A percentile compares a stretch with the other conserved stretches of the same genome.
Conservation (phyloP, 2,113 vertebrate genomes). For the Bufo bufo region DNA sequence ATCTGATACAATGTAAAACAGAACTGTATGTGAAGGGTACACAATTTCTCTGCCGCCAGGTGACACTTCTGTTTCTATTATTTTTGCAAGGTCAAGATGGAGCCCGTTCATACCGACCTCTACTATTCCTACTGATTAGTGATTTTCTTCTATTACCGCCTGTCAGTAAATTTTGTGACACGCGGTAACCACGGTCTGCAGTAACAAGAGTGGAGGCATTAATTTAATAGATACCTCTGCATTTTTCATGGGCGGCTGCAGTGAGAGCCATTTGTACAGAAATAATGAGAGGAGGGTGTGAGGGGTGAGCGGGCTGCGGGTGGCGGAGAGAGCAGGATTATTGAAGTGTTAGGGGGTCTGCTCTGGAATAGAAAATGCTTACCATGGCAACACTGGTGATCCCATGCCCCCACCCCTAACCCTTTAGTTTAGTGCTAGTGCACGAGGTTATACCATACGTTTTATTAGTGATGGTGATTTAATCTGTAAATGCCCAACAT, state of each 20-base stretch:
- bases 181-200: background rate
- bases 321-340: constrained; percentile 33
- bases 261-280: constrained; percentile 8
- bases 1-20: background rate
- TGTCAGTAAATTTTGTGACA: constrained; percentile 26
- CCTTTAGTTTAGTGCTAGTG: constrained; percentile 1
- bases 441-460: constrained; percentile 4
- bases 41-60: background rate
- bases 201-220: background rate
- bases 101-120: background rate
- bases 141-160: background rate
- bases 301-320: constrained; percentile 12
- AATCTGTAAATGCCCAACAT: background rate
- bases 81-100: background rate
- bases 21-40: background rate
- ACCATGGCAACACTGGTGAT: constrained; percentile 46
- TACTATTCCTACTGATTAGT: constrained; percentile 3
- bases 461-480: constrained; percentile 24
- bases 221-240: constrained; percentile 14
- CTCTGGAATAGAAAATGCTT: constrained; percentile 43
- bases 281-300: constrained; percentile 38
- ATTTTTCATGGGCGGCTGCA: constrained; percentile 15
- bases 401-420: constrained; percentile 12
- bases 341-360: constrained; percentile 43
- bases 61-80: background rate